Evolutionary conservation across 2,888 invertebrate species (phyloP).

Genomic region (Cataglyphis livida): DNA sequence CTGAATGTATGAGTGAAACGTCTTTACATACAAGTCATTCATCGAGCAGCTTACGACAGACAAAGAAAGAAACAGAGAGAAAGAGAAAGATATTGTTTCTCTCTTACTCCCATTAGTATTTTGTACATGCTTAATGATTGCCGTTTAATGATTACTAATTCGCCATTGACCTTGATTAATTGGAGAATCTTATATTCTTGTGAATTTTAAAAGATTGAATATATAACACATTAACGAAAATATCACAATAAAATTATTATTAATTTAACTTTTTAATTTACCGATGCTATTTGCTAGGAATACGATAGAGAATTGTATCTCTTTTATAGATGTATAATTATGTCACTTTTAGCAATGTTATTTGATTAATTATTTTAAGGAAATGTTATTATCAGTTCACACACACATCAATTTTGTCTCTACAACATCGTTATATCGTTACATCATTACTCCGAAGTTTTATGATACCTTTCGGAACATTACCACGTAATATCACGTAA

Average conservation of each 20-base stretch:
- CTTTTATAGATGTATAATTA: not conserved
- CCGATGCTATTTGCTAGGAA: not conserved
- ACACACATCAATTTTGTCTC: slow-evolving; percentile 36
- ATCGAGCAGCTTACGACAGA: slow-evolving; percentile 5
- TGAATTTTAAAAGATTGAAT: not conserved
- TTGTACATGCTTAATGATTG: slow-evolving; percentile 64
- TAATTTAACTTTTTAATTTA: not conserved
- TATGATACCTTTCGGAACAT: slow-evolving; percentile 59
- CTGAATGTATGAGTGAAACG: slow-evolving; percentile 49
- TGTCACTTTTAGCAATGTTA: not conserved
- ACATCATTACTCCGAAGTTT: slow-evolving; percentile 44
- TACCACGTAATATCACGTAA: slow-evolving; percentile 64
- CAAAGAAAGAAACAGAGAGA: slow-evolving; percentile 4
- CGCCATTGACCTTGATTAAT: slow-evolving; percentile 70
- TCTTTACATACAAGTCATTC: slow-evolving; percentile 58
- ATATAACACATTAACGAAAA: not conserved
- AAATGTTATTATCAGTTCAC: slow-evolving; percentile 56
- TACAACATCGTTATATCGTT: slow-evolving; percentile 53
- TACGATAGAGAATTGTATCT: not conserved
- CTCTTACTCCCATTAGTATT: slow-evolving; percentile 66
- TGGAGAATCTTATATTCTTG: slow-evolving; percentile 55
- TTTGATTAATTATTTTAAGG: slow-evolving; percentile 7
- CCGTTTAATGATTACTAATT: slow-evolving; percentile 68
- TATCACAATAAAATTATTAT: not conserved
- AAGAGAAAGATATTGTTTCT: not conserved